Base-by-base conservation (phyloP, 2,888 invertebrate species). In the Pollenia angustigena region DNA sequence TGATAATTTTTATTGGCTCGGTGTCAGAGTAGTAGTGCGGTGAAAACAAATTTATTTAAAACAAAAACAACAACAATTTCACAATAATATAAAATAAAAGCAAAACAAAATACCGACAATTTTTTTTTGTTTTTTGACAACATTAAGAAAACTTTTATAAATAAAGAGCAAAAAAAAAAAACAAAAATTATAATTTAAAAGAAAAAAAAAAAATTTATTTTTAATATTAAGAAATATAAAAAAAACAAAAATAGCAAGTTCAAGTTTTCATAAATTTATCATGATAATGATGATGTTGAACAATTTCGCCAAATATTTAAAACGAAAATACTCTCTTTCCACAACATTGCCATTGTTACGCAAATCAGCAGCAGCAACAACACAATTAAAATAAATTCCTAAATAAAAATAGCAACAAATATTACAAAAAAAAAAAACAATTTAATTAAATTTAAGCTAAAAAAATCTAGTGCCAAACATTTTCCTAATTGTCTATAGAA, bases 11-110 rank as follows among this genome's bases (percentile, higher is more conserved):
- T 52, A 85, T 50, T 54, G 62, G 40, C 9, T 52, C 60, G 60
- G 23, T 81, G 60, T 60, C 10, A 54, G 60, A 50, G 81, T 66
- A 7, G 68, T 81, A 46, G 74, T 79, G 74, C 69, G 50, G 74
- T 79, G 82, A 85, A 85, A 82, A 74, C 68, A 62, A 52, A 79
- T 60, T 50, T 60, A 48, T 50, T 44, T 4, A 79, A 74, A 16
- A 60, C 58, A 66, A 66, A 66, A 44, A 58, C 16, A 69, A 50
- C 69, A 72, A 69, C 52, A 48, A 52, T 52, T 18, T 68, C 54
- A 62, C 4, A 62, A 18, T 3, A 56, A 68, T 18, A 23, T 52
- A 23, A 18, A 69, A 62, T 54, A 79, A 42, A 16, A 66, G 48
- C 58, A 23, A 71, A 71, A 74, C 12, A 50, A 62, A 66, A 64